Evolutionary conservation across 2,797 vertebrate species (phyloP).

Genomic region (Pelobates cultripes): DNA sequence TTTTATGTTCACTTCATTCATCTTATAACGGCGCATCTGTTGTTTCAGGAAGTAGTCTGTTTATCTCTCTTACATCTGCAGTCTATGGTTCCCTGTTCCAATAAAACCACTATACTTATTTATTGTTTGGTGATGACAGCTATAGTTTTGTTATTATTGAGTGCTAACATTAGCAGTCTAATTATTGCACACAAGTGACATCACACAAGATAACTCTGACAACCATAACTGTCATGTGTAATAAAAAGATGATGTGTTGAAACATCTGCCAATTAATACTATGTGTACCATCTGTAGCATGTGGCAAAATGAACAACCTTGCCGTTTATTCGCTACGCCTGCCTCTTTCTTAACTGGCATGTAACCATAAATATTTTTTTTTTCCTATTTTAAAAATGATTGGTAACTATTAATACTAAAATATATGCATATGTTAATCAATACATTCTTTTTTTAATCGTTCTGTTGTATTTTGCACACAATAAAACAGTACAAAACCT

Average conservation of each 20-base stretch:
- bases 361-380: neutral
- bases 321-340: slow-evolving; percentile 7
- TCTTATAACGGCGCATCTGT: slow-evolving; percentile 35
- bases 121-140: slow-evolving; percentile 43
- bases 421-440: too few species aligned
- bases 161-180: slow-evolving; percentile 36
- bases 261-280: slow-evolving; percentile 54
- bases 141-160: slow-evolving; percentile 53
- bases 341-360: neutral
- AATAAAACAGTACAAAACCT: too few species aligned
- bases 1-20: slow-evolving; percentile 16
- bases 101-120: slow-evolving; percentile 12
- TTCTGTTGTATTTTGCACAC: too few species aligned
- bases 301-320: neutral
- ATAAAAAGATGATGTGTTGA: slow-evolving; percentile 47
- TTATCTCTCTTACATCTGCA: slow-evolving; percentile 17
- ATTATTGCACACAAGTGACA: slow-evolving; percentile 52
- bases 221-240: slow-evolving; percentile 40
- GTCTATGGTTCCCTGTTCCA: slow-evolving; percentile 6
- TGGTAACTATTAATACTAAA: too few species aligned
- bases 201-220: slow-evolving; percentile 35
- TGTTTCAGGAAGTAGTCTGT: slow-evolving; percentile 17
- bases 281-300: slow-evolving; percentile 32
- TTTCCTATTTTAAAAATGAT: neutral
- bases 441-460: too few species aligned